Evolutionary conservation across 30 jellyfish, hydroid and myxozoan genomes (phyloP), one percentile per base, ranked within the genome.

Genomic region (Aurelia coerulea): DNA sequence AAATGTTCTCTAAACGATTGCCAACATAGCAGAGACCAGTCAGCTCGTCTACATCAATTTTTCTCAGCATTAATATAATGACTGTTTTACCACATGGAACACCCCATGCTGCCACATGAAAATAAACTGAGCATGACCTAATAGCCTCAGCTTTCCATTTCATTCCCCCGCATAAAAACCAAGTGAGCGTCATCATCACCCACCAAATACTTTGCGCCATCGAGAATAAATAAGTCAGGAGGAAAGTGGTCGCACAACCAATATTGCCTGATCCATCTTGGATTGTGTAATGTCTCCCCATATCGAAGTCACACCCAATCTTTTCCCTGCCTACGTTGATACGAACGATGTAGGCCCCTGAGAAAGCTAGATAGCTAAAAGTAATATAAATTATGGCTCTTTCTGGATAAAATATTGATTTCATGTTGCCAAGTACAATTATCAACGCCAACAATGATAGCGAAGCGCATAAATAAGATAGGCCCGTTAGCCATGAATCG

Each of bases 171-270:
- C 92, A 71, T 15, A 95, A 74, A 70, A 95, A 95, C 99, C 99
- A 95, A 35, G 97, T 64, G 1, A 95, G 74, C 0, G 96, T 77
- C 81, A 95, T 92, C 85, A 95, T 89, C 15, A 95, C 97, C 99
- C 99, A 95, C 99, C 99, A 95, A 35, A 95, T 85, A 82, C 83
- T 85, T 59, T 95, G 99, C 50, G 97, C 99, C 97, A 95, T 89
- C 31, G 91, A 95, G 82, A 95, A 95, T 53, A 97, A 76, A 85
- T 95, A 95, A 11, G 97, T 59, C 80, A 95, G 51, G 74, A 95
- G 51, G 69, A 95, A 95, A 2, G 97, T 95, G 23, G 99, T 84
- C 2, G 99, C 97, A 81, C 99, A 95, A 80, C 97, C 92, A 62
- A 90, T 79, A 95, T 95, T 90, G n/a, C 97, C 97, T 13, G 97